Evolutionary conservation across 1,140 invertebrate species (phyloP).

Genomic region (Hypothenemus hampei): DNA sequence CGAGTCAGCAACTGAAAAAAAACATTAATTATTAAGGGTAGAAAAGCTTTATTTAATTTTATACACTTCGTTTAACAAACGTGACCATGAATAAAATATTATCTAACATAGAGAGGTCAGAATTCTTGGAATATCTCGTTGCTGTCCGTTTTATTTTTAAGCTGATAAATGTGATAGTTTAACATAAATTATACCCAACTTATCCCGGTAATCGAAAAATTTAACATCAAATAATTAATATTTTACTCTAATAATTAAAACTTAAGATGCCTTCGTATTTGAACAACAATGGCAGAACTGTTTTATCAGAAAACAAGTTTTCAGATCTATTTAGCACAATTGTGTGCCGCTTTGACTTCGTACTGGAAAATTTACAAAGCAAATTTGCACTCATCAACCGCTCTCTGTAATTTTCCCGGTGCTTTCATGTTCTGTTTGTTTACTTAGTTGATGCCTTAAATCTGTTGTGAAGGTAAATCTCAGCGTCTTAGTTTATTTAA

Average conservation of each 20-base stretch:
- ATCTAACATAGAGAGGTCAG: conserved; percentile 10
- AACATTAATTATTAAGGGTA: too few species aligned
- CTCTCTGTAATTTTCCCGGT: conserved; percentile 15
- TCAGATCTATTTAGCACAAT: too few species aligned
- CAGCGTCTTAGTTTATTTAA: conserved; percentile 17
- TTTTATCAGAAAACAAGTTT: too few species aligned
- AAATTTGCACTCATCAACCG: conserved; percentile 14
- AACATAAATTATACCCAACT: conserved; percentile 9
- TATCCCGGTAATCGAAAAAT: too few species aligned
- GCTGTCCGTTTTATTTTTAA: conserved; percentile 10
- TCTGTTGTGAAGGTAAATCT: conserved; percentile 23
- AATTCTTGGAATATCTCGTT: conserved; percentile 10
- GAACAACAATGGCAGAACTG: too few species aligned
- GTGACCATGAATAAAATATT: conserved; percentile 25
- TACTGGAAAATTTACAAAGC: conserved; percentile 10
- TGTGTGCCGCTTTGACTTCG: too few species aligned
- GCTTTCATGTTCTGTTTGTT: conserved; percentile 18
- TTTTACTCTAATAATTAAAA: too few species aligned
- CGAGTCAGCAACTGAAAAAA: conserved; percentile 56
- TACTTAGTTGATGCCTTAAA: conserved; percentile 17
- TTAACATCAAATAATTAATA: too few species aligned
- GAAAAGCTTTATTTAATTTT: too few species aligned
- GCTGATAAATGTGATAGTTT: conserved; percentile 9
- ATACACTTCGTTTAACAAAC: conserved; percentile 23
- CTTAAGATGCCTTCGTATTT: too few species aligned